Evolutionary conservation across 2,797 vertebrate species (phyloP).

Genomic region (Pantherophis vulpinus): DNA sequence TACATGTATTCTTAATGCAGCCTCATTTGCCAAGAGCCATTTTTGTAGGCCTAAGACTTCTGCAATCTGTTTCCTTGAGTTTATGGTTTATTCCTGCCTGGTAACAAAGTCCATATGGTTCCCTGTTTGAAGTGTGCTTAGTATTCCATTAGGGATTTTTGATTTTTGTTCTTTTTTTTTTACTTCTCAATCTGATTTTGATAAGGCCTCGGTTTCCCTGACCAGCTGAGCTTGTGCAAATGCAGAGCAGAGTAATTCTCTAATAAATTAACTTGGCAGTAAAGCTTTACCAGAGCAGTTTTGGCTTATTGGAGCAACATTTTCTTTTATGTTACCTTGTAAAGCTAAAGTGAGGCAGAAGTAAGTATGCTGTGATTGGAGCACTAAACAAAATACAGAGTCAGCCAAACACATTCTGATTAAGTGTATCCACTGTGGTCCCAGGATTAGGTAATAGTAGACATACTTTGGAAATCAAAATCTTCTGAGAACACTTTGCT

Average conservation of each 20-base stretch:
- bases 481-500: slow-evolving; percentile 47
- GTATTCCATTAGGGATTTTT: slow-evolving; percentile 73
- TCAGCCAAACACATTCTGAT: slow-evolving; percentile 50
- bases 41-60: slow-evolving; percentile 54
- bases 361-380: slow-evolving; percentile 57
- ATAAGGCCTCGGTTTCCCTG: slow-evolving; percentile 70
- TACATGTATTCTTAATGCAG: slow-evolving; percentile 15
- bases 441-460: slow-evolving; percentile 56
- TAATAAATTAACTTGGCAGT: slow-evolving; percentile 74
- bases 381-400: slow-evolving; percentile 62
- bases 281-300: slow-evolving; percentile 70
- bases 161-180: slow-evolving; percentile 52
- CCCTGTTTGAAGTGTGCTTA: slow-evolving; percentile 78
- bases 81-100: slow-evolving; percentile 64
- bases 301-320: slow-evolving; percentile 66
- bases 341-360: slow-evolving; percentile 67
- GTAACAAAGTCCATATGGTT: slow-evolving; percentile 79
- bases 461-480: slow-evolving; percentile 43
- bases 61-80: slow-evolving; percentile 47
- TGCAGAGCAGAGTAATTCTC: slow-evolving; percentile 72
- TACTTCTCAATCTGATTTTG: slow-evolving; percentile 75
- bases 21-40: slow-evolving; percentile 52
- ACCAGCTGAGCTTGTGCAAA: slow-evolving; percentile 70
- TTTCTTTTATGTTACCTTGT: slow-evolving; percentile 66
- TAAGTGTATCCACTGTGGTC: slow-evolving; percentile 47